Percentiles rank a stretch among this genome's conserved stretches.
Conservation (phyloP, 2,888 invertebrate species). For the Acrocera orbiculus region DNA sequence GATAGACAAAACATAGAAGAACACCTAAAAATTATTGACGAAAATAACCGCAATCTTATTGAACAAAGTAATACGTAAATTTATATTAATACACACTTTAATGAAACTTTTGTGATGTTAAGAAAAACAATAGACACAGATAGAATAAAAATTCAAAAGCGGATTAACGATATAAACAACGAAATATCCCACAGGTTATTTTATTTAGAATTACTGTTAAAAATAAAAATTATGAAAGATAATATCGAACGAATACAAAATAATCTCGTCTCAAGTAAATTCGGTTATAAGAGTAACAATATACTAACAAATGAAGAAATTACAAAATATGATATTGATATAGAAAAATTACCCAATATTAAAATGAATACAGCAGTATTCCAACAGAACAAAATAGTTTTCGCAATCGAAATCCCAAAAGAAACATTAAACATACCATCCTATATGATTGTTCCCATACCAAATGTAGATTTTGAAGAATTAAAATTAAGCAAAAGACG, state of each 20-base stretch:
- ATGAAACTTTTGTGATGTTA: slow-evolving; percentile 5
- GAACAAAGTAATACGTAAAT: neutral
- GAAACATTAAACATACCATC: neutral
- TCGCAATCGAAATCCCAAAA: neutral
- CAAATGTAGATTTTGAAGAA: neutral
- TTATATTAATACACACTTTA: slow-evolving; percentile 6
- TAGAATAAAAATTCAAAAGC: slow-evolving; percentile 2
- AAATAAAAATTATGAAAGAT: slow-evolving; percentile 7
- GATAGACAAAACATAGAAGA: slow-evolving; percentile 8
- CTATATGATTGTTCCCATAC: neutral
- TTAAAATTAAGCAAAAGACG: neutral
- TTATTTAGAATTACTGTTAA: slow-evolving; percentile 6
- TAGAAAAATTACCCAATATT: slow-evolving; percentile 7
- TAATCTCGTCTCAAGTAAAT: slow-evolving; percentile 6
- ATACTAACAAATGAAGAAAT: slow-evolving; percentile 6
- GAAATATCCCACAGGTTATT: neutral
- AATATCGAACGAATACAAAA: slow-evolving; percentile 8
- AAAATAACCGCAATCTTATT: neutral
- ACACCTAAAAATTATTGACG: slow-evolving; percentile 1
- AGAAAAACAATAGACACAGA: slow-evolving; percentile 3
- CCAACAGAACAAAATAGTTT: neutral
- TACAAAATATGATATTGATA: slow-evolving; percentile 5
- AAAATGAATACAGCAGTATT: slow-evolving; percentile 5
- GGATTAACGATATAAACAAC: slow-evolving; percentile 3
- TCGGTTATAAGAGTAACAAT: slow-evolving; percentile 2